A percentile compares a stretch with the other conserved stretches of the same genome.
These are phyloP conservation scores for Cephalopterus ornatus DNA, from an alignment of 2,113 vertebrate genomes.

Conservation along the genomic window DNA sequence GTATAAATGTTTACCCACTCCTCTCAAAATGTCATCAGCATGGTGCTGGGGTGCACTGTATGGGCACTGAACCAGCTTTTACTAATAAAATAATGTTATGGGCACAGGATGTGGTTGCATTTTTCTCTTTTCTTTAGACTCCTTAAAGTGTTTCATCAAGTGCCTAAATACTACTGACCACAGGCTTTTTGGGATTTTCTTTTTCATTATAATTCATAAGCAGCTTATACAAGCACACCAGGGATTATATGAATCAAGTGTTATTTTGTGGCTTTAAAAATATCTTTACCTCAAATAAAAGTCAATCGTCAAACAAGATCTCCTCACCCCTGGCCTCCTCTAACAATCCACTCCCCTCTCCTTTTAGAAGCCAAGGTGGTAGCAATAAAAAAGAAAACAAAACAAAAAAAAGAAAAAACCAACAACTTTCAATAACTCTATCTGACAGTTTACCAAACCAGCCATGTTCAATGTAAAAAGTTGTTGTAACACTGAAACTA, in stretches of 20 bases:
- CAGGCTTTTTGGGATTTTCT: background rate
- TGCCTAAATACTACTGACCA: constrained; percentile 16
- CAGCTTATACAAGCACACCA: background rate
- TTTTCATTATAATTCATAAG: background rate
- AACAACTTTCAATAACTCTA: background rate
- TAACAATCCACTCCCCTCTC: background rate
- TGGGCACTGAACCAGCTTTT: background rate
- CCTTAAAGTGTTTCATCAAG: background rate
- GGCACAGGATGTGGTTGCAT: background rate
- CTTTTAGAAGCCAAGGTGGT: background rate
- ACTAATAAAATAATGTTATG: background rate
- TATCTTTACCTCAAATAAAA: background rate
- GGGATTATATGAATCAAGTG: background rate
- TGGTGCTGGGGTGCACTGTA: background rate
- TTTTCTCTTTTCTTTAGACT: background rate
- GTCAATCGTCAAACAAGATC: background rate
- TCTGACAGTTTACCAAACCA: background rate
- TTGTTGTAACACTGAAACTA: background rate
- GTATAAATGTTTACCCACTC: background rate
- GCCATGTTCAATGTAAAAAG: background rate
- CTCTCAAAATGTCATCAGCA: constrained; percentile 28
- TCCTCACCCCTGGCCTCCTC: background rate
- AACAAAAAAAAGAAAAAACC: background rate
- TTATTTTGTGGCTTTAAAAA: background rate
- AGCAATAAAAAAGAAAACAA: background rate